Base-by-base conservation (phyloP, 2,888 invertebrate species). In the Trachelus iudaicus region DNA sequence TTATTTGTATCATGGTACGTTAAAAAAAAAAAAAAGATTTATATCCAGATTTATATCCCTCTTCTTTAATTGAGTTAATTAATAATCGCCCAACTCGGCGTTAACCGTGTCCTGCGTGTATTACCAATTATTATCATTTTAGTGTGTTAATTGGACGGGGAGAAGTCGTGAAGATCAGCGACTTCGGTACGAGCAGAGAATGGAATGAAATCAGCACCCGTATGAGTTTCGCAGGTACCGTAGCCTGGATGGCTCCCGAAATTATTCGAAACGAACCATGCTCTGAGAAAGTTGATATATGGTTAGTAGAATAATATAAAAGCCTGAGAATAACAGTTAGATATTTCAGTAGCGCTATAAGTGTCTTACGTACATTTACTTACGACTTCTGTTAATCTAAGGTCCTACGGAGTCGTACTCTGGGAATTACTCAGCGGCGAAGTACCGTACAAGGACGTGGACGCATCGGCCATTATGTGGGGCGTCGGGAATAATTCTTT, bases 241-340 rank as follows among this genome's bases (percentile, higher is more conserved):
- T 99, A 0, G 98, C 98, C 0, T 99, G 99, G 99, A 99, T 99
- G 99, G 98, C 99, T 0, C 99, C 99, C 0, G 99, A 99, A 93
- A 97, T 99, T 69, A 99, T 99, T 84, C 95, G 98, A 80, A 98
- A 98, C 89, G 97, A 99, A 90, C 97, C 97, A 0, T 99, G 98
- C 92, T 98, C 98, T 0, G 99, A 99, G 90, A 98, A 98, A 91
- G 98, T 99, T 0, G 99, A 99, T 91, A 97, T 99, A 80, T 99
- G 99, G 99, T 94, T 89, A 91, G 92, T 73, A 56, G 30, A 71
- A 71, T 31, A n/a, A 69, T 6, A 11, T 69, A 69, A 15, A 4
- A 31, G 13, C 15, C 1, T 23, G 33, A 71, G 31, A 15, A 33
- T 31, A 31, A 3, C 31, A 34, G 0, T 33, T 31, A 34, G 31